phyloP scores from a whole-genome alignment of 2,113 vertebrate genomes.

The Ceyx cyanopectus region DNA sequence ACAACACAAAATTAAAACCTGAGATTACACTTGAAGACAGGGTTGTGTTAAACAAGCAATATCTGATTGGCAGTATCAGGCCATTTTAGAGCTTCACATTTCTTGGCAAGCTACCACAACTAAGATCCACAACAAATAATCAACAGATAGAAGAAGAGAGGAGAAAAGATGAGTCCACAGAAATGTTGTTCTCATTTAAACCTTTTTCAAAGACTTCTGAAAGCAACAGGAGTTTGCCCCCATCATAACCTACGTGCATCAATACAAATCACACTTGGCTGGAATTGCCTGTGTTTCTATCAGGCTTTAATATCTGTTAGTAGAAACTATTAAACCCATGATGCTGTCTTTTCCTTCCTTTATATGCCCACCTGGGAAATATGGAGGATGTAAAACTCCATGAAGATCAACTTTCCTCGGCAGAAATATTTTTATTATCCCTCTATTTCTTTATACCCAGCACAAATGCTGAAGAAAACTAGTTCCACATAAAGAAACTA shows the following conservation, averaged over 20 bases:
- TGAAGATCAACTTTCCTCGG: slow-evolving; percentile 46
- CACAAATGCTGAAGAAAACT: slow-evolving; percentile 24
- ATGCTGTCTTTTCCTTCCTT: slow-evolving; percentile 3
- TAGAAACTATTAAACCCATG: slow-evolving; percentile 2
- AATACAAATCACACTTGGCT: neutral
- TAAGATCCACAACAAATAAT: too few species aligned
- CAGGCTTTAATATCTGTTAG: neutral
- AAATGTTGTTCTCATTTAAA: neutral
- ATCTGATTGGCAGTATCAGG: neutral
- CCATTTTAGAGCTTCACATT: neutral
- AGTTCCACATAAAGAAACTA: slow-evolving; percentile 37
- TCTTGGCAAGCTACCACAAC: neutral
- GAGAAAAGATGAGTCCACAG: neutral
- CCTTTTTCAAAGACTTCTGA: neutral
- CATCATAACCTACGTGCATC: neutral
- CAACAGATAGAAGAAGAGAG: too few species aligned
- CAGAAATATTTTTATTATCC: slow-evolving; percentile 65
- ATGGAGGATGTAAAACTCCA: slow-evolving; percentile 42
- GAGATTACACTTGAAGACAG: neutral
- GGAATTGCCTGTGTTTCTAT: neutral
- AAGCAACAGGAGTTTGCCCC: neutral
- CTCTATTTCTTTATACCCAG: slow-evolving; percentile 21
- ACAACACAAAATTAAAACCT: neutral
- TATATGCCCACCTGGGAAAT: slow-evolving; percentile 53
- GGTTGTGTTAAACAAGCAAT: neutral